A percentile compares a stretch with the other conserved stretches of the same genome.
These are phyloP conservation scores for Laothoe populi DNA, from an alignment of 2,888 invertebrate species.

Conservation along the genomic window DNA sequence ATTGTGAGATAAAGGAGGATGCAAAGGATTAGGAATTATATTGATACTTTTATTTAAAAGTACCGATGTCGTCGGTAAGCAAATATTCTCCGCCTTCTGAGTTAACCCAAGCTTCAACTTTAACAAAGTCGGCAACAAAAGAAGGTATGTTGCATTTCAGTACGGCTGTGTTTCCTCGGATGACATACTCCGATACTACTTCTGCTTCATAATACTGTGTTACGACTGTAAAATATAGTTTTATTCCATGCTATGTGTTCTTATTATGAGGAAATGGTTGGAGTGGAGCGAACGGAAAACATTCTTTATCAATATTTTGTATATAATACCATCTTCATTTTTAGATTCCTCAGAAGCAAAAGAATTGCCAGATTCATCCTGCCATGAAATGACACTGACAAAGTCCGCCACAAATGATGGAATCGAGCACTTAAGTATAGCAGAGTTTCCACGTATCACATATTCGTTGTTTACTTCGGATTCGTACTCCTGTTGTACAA, in stretches of 20 bases:
- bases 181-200: conserved; percentile 95
- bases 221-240: conserved; percentile 87
- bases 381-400: conserved; percentile 94
- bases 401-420: conserved; percentile 97
- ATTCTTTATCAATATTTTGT: conserved; percentile 18
- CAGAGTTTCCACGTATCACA: conserved; percentile 95
- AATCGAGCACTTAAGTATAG: conserved; percentile 94
- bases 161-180: conserved; percentile 94
- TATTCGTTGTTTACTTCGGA: conserved; percentile 97
- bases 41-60: conserved; percentile 38
- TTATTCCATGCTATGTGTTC: conserved; percentile 33
- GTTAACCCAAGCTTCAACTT: conserved; percentile 92
- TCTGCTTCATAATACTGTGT: conserved; percentile 95
- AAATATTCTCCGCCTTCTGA: conserved; percentile 88
- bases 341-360: conserved; percentile 64
- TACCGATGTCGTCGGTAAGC: conserved; percentile 91
- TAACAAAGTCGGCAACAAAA: conserved; percentile 95
- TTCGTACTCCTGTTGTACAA: conserved; percentile 95
- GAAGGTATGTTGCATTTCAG: conserved; percentile 95
- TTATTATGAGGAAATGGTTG: conserved; percentile 24
- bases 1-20: conserved; percentile 31
- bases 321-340: conserved; percentile 66
- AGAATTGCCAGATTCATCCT: conserved; percentile 89
- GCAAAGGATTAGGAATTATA: conserved; percentile 33
- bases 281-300: conserved; percentile 26